Conservation (phyloP, 2,113 vertebrate genomes). For the Anthoscopus minutus region DNA sequence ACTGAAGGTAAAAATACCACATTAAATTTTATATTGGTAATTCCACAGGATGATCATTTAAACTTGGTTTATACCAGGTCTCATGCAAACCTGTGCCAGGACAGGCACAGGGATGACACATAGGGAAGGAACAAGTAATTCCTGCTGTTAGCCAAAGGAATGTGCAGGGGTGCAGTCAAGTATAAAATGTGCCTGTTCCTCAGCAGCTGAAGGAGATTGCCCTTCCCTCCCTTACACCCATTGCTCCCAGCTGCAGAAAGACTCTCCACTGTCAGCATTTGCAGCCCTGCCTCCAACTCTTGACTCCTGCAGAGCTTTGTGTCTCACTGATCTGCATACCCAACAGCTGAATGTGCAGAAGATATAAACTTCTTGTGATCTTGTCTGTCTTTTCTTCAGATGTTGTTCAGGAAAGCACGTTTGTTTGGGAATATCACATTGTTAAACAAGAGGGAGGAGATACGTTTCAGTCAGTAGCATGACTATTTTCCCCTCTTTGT, state of each 20-base stretch:
- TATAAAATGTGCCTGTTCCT: neutral
- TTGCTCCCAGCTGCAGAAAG: neutral
- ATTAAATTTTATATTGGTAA: conserved; percentile 47
- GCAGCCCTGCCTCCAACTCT: neutral
- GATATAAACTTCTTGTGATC: neutral
- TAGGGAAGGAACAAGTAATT: neutral
- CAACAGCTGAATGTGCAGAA: neutral
- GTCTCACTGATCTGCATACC: neutral
- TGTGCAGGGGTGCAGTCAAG: neutral
- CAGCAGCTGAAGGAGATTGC: neutral
- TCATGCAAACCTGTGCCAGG: neutral
- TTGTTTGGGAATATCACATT: neutral
- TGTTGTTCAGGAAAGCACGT: neutral
- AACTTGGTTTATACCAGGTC: neutral
- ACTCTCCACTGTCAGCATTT: neutral
- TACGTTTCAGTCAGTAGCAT: neutral
- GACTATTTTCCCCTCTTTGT: neutral
- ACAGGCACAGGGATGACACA: neutral
- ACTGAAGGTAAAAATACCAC: conserved; percentile 40
- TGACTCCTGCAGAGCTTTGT: neutral
- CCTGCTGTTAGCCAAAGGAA: neutral
- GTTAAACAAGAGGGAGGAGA: neutral
- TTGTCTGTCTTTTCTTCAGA: neutral
- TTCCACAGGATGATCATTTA: conserved; percentile 9
- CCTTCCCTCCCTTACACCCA: neutral